Base-by-base conservation (phyloP, 2,797 vertebrate genomes). In the Hydrocynus forskahlii region DNA sequence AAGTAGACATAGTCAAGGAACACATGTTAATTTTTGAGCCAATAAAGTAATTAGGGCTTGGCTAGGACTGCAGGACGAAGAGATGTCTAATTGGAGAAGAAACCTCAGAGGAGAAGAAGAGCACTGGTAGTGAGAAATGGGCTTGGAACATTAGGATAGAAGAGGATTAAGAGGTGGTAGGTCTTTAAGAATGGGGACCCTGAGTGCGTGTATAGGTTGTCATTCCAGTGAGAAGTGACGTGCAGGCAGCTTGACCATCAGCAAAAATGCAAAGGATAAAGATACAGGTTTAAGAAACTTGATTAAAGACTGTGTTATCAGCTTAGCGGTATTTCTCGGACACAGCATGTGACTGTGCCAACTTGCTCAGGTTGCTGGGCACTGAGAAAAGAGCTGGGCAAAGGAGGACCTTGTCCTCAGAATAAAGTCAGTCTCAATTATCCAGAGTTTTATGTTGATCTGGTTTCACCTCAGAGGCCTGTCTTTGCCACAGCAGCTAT, bases 21-120 rank as follows among this genome's bases (percentile, higher is more conserved):
- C 35, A 40, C 40, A 57, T 74, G 35, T 43, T 54, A 59, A 48
- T 70, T 38, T 70, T 25, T 69, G n/a, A n/a, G 16, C 66, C 66
- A 43, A 21, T 68, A 68, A 68, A 48, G 69, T 71, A 54, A 52
- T 71, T 71, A 71, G 23, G 45, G 14, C 16, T 35, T 54, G 45
- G 16, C 48, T 29, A 71, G 16, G 23, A 25, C 69, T 17, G 17
- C 29, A 54, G 25, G 43, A 29, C 9, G 8, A 29, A 71, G 23
- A 71, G 14, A 54, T 71, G 69, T 71, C 25, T 71, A 52, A 54
- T 71, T 52, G 35, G 48, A 17, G 23, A 38, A 17, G 21, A 14
- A 29, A 23, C 69, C 69, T 23, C 48, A 50, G 43, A 70, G 67
- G 67, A 70, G 45, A 50, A 25, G 13, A 52, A 54, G 23, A 54